Evolutionary conservation across 2,113 vertebrate species (phyloP).

Genomic region (Channa maculata): DNA sequence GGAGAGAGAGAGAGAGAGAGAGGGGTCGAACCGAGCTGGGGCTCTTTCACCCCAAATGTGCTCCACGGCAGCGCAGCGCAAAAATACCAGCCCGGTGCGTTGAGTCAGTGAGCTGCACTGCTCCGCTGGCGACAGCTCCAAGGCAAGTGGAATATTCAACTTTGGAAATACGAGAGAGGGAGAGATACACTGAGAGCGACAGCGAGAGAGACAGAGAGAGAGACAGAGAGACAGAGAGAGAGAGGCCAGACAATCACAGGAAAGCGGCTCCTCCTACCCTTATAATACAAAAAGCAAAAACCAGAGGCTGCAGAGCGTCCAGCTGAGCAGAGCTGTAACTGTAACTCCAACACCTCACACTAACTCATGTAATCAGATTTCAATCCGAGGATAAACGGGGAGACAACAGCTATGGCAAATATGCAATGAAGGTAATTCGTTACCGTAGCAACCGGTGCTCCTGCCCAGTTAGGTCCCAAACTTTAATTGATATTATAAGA

Average conservation of each 20-base stretch:
- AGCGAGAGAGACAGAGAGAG: conserved; percentile 44
- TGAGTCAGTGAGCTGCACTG: conserved; percentile 47
- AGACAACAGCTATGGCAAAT: background rate
- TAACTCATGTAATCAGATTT: background rate
- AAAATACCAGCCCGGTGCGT: conserved; percentile 40
- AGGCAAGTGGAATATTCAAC: conserved; percentile 75
- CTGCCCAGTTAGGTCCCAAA: background rate
- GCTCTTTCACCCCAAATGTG: conserved; percentile 21
- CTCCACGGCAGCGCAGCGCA: conserved; percentile 31
- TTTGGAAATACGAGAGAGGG: conserved; percentile 71
- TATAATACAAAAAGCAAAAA: conserved; percentile 65
- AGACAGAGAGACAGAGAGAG: conserved; percentile 43
- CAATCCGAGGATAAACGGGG: background rate
- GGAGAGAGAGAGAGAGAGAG: no score
- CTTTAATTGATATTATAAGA: background rate
- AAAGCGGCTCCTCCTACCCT: conserved; percentile 83
- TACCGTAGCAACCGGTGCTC: background rate
- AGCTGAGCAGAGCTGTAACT: conserved; percentile 9
- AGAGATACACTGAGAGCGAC: conserved; percentile 29
- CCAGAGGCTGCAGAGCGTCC: conserved; percentile 27
- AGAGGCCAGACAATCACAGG: conserved; percentile 80
- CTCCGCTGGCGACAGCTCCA: conserved; percentile 65
- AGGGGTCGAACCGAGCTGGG: background rate
- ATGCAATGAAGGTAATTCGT: background rate
- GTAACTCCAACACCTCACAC: background rate